These are phyloP conservation scores for Cheilosia vulpina DNA, from an alignment of 2,888 invertebrate species.

Conservation along the genomic window DNA sequence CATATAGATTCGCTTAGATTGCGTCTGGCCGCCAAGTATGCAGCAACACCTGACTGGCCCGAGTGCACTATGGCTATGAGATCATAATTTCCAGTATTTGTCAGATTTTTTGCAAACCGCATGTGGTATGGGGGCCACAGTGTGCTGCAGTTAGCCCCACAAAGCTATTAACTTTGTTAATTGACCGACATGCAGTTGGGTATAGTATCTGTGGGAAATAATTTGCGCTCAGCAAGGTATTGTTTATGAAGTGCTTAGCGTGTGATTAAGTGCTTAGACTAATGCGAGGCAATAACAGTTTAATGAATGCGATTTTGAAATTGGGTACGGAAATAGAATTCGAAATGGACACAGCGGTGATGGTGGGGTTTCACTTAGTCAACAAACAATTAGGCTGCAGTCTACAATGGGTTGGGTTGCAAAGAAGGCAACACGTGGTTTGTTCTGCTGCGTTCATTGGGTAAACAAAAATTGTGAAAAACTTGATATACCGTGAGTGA, in stretches of 20 bases:
- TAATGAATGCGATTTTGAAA: constrained; percentile 33
- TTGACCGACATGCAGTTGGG: constrained; percentile 65
- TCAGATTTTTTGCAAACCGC: constrained; percentile 17
- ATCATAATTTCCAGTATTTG: constrained; percentile 62
- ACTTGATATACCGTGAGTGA: too few species aligned
- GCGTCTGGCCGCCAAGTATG: not conserved
- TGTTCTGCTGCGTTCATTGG: too few species aligned
- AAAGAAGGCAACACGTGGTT: too few species aligned
- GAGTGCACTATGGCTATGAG: constrained; percentile 64
- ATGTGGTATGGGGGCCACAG: constrained; percentile 10
- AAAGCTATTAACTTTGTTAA: constrained; percentile 68
- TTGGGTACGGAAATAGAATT: constrained; percentile 10
- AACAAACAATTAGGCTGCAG: too few species aligned
- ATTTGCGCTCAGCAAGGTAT: constrained; percentile 41
- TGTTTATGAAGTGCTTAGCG: constrained; percentile 58
- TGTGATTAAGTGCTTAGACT: constrained; percentile 50
- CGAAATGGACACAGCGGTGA: not conserved
- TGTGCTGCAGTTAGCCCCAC: constrained; percentile 57
- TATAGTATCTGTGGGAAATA: constrained; percentile 62
- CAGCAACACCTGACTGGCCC: constrained; percentile 35
- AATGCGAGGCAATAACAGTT: constrained; percentile 32
- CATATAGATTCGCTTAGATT: not conserved
- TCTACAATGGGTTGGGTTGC: too few species aligned
- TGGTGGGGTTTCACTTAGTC: not conserved
- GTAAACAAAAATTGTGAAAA: too few species aligned